phyloP scores from a whole-genome alignment of 1,140 invertebrate species.

The Papilio dardanus region DNA sequence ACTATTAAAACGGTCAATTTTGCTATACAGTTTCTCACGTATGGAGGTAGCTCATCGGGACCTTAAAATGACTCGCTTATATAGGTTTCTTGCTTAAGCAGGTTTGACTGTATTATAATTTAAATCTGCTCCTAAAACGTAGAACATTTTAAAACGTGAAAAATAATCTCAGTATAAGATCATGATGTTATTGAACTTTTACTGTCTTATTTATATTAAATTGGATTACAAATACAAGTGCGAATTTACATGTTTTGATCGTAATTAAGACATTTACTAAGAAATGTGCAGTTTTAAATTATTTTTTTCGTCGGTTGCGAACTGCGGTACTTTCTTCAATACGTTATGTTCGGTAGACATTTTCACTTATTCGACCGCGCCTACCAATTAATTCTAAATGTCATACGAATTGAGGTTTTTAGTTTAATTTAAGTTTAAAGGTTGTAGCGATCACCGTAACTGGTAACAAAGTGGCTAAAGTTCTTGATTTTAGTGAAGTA shows the following conservation, averaged over 20 bases:
- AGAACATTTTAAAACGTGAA: no score
- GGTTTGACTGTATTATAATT: no score
- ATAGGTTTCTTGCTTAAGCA: no score
- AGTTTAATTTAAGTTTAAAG: slow-evolving; percentile 44
- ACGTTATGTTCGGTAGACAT: slow-evolving; percentile 58
- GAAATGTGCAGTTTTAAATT: background rate
- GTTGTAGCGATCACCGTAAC: slow-evolving; percentile 31
- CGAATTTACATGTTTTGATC: background rate
- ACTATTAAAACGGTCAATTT: no score
- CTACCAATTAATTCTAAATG: slow-evolving; percentile 78
- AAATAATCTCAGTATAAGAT: background rate
- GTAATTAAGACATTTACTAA: slow-evolving; percentile 19
- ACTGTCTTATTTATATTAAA: background rate
- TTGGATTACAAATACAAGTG: background rate
- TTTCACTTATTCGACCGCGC: slow-evolving; percentile 68
- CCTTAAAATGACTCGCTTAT: no score
- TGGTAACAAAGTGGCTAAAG: slow-evolving; percentile 11
- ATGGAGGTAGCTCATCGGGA: no score
- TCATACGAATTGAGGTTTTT: slow-evolving; percentile 67
- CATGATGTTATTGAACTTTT: background rate
- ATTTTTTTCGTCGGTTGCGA: slow-evolving; percentile 39
- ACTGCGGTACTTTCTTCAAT: slow-evolving; percentile 61
- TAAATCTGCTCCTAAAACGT: no score
- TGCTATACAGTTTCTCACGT: no score
- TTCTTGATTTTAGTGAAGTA: background rate